Percentiles rank a stretch among this genome's conserved stretches.
These are phyloP conservation scores for Limnephilus rhombicus DNA, from an alignment of 2,888 invertebrate species.

Conservation along the genomic window DNA sequence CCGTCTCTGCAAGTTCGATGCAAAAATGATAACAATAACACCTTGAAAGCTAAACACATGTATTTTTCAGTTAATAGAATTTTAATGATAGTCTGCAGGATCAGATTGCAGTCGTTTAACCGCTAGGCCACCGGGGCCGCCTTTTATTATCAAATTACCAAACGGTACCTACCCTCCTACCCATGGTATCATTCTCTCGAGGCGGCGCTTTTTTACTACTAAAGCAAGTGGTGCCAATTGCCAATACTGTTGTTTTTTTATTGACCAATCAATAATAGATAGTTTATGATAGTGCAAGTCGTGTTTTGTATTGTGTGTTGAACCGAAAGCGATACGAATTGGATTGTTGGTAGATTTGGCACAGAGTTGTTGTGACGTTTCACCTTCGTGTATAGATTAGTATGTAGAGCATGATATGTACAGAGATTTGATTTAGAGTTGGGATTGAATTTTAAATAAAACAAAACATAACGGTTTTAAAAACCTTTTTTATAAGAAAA, in stretches of 20 bases:
- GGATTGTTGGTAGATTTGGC: not conserved
- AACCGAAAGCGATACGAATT: not conserved
- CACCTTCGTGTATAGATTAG: not conserved
- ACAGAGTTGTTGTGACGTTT: slow-evolving; percentile 3
- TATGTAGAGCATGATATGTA: not conserved
- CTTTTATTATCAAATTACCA: not conserved
- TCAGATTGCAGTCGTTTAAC: not conserved
- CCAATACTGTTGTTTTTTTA: not conserved
- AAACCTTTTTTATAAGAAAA: too few relatives aligned
- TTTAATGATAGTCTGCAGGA: not conserved
- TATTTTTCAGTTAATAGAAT: not conserved
- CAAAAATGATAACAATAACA: not conserved
- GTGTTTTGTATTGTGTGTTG: not conserved
- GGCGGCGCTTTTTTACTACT: not conserved
- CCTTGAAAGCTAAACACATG: not conserved
- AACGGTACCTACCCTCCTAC: not conserved
- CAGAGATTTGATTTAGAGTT: not conserved
- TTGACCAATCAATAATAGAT: not conserved
- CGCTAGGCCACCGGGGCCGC: not conserved
- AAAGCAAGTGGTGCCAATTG: not conserved
- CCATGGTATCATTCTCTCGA: not conserved
- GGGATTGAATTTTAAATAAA: too few relatives aligned
- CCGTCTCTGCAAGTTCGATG: not conserved
- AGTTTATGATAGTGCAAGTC: not conserved
- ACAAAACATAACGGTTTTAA: too few relatives aligned